Evolutionary conservation across 1,140 invertebrate species (phyloP).

Genomic region (Battus philenor): DNA sequence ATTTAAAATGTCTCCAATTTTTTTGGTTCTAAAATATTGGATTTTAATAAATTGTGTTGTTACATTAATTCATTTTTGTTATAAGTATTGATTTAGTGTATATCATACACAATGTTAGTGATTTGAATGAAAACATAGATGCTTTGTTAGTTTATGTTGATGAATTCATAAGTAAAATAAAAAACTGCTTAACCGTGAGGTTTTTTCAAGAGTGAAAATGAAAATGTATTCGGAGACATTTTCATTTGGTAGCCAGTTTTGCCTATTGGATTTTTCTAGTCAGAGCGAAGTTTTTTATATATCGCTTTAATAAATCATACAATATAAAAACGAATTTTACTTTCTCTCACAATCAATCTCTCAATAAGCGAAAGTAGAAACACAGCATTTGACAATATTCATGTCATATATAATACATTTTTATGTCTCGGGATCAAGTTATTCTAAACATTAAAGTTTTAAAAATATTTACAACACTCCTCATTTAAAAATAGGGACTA

Average conservation of each 20-base stretch:
- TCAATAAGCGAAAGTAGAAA: too few relatives aligned
- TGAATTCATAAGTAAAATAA: conserved; percentile 10
- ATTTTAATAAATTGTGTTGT: conserved; percentile 2
- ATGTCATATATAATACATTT: too few relatives aligned
- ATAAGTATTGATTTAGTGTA: conserved; percentile 1
- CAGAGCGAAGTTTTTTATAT: conserved; percentile 51
- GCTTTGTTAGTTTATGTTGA: conserved; percentile 7
- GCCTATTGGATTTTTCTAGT: conserved; percentile 59
- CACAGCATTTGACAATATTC: too few relatives aligned
- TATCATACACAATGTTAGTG: background rate
- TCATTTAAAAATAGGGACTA: too few relatives aligned
- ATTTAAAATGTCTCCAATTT: background rate
- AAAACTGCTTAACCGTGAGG: background rate
- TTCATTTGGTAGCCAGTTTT: conserved; percentile 25
- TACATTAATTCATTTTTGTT: conserved; percentile 1
- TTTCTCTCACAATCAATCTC: too few relatives aligned
- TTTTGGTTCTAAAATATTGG: background rate
- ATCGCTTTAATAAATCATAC: conserved; percentile 49
- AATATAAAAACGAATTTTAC: too few relatives aligned
- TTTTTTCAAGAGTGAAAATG: conserved; percentile 7
- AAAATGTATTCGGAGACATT: background rate
- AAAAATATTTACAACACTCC: too few relatives aligned
- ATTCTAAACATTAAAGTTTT: too few relatives aligned
- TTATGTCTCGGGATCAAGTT: too few relatives aligned
- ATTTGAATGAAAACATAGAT: conserved; percentile 4